Base-by-base conservation (phyloP, 2,888 invertebrate species). In the Caenorhabditis japonica region DNA sequence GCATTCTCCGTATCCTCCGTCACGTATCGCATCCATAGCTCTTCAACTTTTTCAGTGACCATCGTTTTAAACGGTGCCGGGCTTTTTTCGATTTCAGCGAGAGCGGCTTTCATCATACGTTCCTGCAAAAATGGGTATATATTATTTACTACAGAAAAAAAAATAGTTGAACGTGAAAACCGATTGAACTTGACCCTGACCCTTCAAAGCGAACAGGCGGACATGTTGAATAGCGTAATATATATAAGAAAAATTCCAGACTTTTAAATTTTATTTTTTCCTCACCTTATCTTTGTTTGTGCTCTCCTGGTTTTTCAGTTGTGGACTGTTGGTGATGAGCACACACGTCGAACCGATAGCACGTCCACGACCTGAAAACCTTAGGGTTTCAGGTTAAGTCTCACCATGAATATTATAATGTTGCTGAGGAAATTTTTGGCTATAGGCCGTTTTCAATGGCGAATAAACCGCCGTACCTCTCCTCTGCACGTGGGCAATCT, bases 401-500 rank as follows among this genome's bases (percentile, higher is more conserved):
- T n/a, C n/a, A n/a, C n/a, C n/a, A n/a, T 43, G 10, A 43, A 43
- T 43, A 10, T 15, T 10, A 12, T n/a, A n/a, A n/a, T 43, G 10
- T 43, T 1, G 43, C 13, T 10, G 13, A 53, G 30, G 36, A 36
- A n/a, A n/a, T n/a, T n/a, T n/a, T n/a, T n/a, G n/a, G n/a, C n/a
- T n/a, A n/a, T n/a, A n/a, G n/a, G n/a, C n/a, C n/a, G n/a, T n/a
- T n/a, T n/a, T n/a, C n/a, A n/a, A n/a, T n/a, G n/a, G n/a, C n/a
- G n/a, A n/a, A n/a, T n/a, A n/a, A n/a, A n/a, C n/a, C n/a, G n/a
- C n/a, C n/a, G n/a, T n/a, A 75, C 83, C 83, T 77, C 79, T 72
- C 44, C 83, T 46, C 60, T 83, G 83, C 3, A 83, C 76, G 46
- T 82, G 82, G 10, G 82, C 83, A 51, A 83, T 81, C 27, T 81